Base-by-base conservation (phyloP, 2,113 vertebrate species). In the Haplotaxodon microlepis region DNA sequence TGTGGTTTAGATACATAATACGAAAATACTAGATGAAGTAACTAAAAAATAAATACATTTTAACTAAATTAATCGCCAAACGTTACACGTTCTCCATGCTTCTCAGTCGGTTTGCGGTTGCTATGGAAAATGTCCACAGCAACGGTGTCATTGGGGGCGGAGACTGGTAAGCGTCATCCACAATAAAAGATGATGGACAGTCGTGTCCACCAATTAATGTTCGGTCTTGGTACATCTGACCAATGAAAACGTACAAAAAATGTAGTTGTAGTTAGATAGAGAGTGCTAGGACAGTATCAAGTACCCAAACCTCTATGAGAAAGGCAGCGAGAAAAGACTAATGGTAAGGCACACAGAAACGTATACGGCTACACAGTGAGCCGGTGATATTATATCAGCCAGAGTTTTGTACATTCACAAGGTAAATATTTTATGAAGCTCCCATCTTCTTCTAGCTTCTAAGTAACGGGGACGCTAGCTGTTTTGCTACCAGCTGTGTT, bases 41-140 rank as follows among this genome's bases (percentile, higher is more conserved):
- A 38, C 34, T 21, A 27, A 7, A 76, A 76, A 27, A 76, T 47
- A 47, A 76, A 47, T 27, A 2, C 4, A 47, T 76, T 76, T 47
- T 76, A 47, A 29, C 24, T 47, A 7, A 47, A 76, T 31, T 47
- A 47, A 29, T 27, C 2, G 7, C 16, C 73, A 78, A 13, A 31
- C 7, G 9, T 31, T 12, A 2, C 42, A 8, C 27, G 27, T 11
- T 51, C 27, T 50, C 73, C 4, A n/a, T 50, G 17, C 73, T 50
- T 14, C 3, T 10, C 6, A 7, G 24, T 80, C 11, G 85, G 88
- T 83, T 84, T 86, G 81, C 90, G 92, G 96, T 97, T 97, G 95
- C 96, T 95, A 97, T 89, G 96, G 94, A 71, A 93, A 86, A 92
- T 78, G 84, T 92, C 90, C 87, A 92, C 90, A 89, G 85, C 85